A percentile compares a stretch with the other conserved stretches of the same genome.
These are phyloP conservation scores for Helicoverpa armigera DNA, from an alignment of 1,140 invertebrate species.

Conservation along the genomic window DNA sequence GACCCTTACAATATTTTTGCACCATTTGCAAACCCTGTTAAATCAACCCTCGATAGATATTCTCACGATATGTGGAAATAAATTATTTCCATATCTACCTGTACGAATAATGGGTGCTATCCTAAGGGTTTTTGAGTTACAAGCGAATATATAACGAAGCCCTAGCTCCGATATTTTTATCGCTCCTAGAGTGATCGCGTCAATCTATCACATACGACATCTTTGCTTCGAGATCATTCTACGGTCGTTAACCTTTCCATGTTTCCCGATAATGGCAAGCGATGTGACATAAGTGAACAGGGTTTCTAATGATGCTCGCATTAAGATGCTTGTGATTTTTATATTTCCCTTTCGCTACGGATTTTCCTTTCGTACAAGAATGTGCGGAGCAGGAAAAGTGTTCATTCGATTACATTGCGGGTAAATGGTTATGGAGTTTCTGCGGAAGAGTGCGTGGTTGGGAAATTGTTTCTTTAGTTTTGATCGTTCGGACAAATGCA, in stretches of 20 bases:
- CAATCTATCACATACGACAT: slow-evolving; percentile 18
- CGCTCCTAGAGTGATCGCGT: not conserved
- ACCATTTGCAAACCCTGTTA: slow-evolving; percentile 31
- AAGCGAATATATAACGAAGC: not conserved
- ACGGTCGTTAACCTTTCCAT: slow-evolving; percentile 2
- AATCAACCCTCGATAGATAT: slow-evolving; percentile 25
- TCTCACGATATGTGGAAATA: not conserved
- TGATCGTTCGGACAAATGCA: not conserved
- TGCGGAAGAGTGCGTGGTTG: not conserved
- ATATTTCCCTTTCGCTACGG: not conserved
- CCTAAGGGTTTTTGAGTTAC: not conserved
- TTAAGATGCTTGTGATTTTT: not conserved
- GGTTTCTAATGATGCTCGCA: slow-evolving; percentile 13
- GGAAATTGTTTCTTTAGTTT: not conserved
- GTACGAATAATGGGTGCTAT: slow-evolving; percentile 3
- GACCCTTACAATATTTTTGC: slow-evolving; percentile 12
- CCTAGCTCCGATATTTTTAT: not conserved
- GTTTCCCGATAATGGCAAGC: not conserved
- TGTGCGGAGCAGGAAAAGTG: not conserved
- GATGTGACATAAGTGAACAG: slow-evolving; percentile 27
- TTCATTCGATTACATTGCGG: not conserved
- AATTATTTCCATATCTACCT: slow-evolving; percentile 29
- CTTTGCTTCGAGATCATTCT: not conserved
- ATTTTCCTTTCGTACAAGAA: slow-evolving; percentile 4
- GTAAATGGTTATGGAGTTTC: not conserved